Base-by-base conservation (phyloP, 2,113 vertebrate genomes). In the Chaetops frenatus region DNA sequence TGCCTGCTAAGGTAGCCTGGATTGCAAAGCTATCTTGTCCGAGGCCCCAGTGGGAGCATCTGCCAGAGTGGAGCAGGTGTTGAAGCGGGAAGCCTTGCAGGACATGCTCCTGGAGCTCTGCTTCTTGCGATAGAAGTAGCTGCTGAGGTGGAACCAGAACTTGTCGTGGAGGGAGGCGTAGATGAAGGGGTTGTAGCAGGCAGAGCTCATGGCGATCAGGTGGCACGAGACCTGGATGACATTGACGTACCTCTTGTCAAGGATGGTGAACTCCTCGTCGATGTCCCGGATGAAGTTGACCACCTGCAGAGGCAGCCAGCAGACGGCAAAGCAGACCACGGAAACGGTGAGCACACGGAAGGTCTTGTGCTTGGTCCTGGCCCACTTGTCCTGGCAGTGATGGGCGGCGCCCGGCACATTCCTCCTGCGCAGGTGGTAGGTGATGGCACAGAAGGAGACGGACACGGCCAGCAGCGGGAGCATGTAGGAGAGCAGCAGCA, bases 221-320 rank as follows among this genome's bases (percentile, higher is more conserved):
- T 98, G 98, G 53, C 98, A 98, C 0, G 98, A 98, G 78, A 98
- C 97, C 94, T 98, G 98, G 84, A 98, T 97, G 71, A 98, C 97
- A 1, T 98, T 98, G 89, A 98, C 64, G 1, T 98, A 98, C 82
- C 93, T 95, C 96, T 98, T 98, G 94, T 97, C 97, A 73, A 98
- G 91, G 86, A 98, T 98, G 70, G 96, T 76, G 92, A 98, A 98
- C 56, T 98, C 98, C 48, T 97, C 97, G 2, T 98, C 98, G 5
- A 98, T 95, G 92, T 98, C 98, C 36, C 98, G 92, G 92, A 98
- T 98, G 88, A 98, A 98, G 90, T 98, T 98, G 45, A 98, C 98
- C 56, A 98, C 98, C 96, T 99, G 98, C 76, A 99, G 97, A 25
- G 99, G 99, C 35, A 99, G 97, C 99, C 98, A 99, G 51, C 98